phyloP scores from a whole-genome alignment of 2,113 vertebrate species.

The Planiliza haematocheilus region DNA sequence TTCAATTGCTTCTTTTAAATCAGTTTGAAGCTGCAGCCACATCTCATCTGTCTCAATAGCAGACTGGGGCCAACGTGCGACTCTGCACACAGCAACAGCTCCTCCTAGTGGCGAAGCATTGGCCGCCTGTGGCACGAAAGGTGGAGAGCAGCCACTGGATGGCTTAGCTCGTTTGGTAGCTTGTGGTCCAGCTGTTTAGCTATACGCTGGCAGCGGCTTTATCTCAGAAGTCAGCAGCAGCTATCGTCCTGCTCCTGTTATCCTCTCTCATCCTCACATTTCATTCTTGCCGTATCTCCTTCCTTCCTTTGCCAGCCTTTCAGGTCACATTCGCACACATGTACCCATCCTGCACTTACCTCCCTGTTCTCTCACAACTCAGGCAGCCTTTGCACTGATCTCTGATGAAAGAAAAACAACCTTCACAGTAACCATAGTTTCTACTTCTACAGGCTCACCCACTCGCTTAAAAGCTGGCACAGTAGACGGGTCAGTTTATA shows the following conservation, averaged over 20 bases:
- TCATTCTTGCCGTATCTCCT: conserved; percentile 30
- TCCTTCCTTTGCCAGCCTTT: conserved; percentile 38
- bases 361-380: conserved; percentile 49
- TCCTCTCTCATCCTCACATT: conserved; percentile 37
- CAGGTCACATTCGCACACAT: conserved; percentile 24
- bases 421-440: conserved; percentile 51
- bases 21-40: conserved; percentile 83
- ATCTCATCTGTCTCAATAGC: conserved; percentile 83
- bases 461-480: conserved; percentile 48
- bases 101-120: conserved; percentile 78
- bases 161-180: conserved; percentile 35
- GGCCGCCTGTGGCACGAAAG: neutral
- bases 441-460: conserved; percentile 40
- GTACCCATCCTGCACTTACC: conserved; percentile 41
- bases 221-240: conserved; percentile 41
- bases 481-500: conserved; percentile 30
- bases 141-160: conserved; percentile 19
- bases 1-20: conserved; percentile 86
- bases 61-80: conserved; percentile 46
- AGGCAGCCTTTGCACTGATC: conserved; percentile 61
- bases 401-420: conserved; percentile 66
- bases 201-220: conserved; percentile 43
- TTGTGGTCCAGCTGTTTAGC: conserved; percentile 50
- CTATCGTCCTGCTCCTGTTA: conserved; percentile 11
- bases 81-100: conserved; percentile 79